These are phyloP conservation scores for Vicugna pacos DNA, from an alignment of 2,113 vertebrate genomes.

Conservation along the genomic window DNA sequence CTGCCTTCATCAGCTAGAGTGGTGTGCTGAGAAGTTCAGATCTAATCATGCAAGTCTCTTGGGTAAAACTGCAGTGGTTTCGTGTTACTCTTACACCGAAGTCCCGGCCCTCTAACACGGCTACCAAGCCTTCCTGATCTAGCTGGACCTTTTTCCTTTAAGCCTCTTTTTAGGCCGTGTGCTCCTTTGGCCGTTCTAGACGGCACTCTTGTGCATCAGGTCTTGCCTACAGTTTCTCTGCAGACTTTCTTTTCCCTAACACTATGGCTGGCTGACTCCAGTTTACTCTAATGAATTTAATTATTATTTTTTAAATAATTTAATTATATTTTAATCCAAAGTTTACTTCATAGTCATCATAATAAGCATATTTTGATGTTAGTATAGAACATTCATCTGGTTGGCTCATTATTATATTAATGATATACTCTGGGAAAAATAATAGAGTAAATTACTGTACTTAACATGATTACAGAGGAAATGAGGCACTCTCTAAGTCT, in stretches of 20 bases:
- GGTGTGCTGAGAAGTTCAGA: background rate
- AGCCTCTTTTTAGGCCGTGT: background rate
- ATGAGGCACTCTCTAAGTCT: background rate
- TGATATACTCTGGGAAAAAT: background rate
- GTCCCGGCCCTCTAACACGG: background rate
- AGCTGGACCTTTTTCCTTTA: background rate
- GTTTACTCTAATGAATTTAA: background rate
- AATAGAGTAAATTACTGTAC: background rate
- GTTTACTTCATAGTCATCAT: background rate
- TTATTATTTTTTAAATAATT: background rate
- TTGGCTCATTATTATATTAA: background rate
- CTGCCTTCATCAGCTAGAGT: background rate
- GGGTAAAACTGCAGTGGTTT: background rate
- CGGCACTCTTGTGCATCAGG: background rate
- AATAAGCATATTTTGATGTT: background rate
- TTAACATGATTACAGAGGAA: background rate
- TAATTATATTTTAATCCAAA: constrained; percentile 33
- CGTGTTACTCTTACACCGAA: background rate
- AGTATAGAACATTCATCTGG: background rate
- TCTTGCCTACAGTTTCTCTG: background rate
- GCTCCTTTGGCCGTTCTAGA: too few species aligned
- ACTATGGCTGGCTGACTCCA: background rate
- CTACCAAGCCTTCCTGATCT: background rate
- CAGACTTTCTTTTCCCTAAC: background rate
- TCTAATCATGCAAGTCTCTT: background rate